These are phyloP conservation scores for Macrotrachela quadricornifera DNA, from an alignment of 1,140 invertebrate genomes.

Conservation along the genomic window DNA sequence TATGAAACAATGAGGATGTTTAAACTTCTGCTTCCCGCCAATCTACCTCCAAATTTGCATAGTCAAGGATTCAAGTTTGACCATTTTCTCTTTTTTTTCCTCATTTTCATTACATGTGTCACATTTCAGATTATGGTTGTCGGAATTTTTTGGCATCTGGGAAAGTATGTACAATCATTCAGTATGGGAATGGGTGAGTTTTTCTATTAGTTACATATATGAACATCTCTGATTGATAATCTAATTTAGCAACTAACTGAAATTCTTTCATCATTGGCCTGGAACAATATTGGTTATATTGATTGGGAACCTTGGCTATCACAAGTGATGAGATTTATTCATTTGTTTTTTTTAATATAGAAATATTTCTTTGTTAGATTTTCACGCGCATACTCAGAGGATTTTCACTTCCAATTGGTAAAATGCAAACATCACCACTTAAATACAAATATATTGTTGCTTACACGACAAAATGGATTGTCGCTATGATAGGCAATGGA, in stretches of 20 bases:
- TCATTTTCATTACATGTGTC: not conserved
- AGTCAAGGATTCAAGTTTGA: conserved; percentile 5
- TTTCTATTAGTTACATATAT: conserved; percentile 6
- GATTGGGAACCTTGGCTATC: conserved; percentile 64
- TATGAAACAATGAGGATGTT: conserved; percentile 40
- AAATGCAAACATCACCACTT: conserved; percentile 37
- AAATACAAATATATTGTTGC: not conserved
- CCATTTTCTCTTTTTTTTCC: not conserved
- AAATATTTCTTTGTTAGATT: conserved; percentile 43
- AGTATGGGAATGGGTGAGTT: conserved; percentile 45
- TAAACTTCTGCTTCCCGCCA: conserved; percentile 52
- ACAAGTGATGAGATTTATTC: conserved; percentile 23
- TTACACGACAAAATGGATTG: conserved; percentile 49
- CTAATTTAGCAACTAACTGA: conserved; percentile 42
- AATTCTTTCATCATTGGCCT: conserved; percentile 48
- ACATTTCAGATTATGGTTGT: conserved; percentile 48
- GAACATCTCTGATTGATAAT: conserved; percentile 9
- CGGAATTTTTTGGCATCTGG: conserved; percentile 56
- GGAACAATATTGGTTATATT: conserved; percentile 54
- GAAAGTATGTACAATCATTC: conserved; percentile 46
- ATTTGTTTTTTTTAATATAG: conserved; percentile 16
- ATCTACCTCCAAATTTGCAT: conserved; percentile 38
- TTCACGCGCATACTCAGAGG: conserved; percentile 53
- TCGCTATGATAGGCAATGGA: conserved; percentile 35
- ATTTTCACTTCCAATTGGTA: conserved; percentile 54